A percentile compares a stretch with the other conserved stretches of the same genome.
Conservation (phyloP, 2,888 invertebrate species). For the Aethes cnicana region DNA sequence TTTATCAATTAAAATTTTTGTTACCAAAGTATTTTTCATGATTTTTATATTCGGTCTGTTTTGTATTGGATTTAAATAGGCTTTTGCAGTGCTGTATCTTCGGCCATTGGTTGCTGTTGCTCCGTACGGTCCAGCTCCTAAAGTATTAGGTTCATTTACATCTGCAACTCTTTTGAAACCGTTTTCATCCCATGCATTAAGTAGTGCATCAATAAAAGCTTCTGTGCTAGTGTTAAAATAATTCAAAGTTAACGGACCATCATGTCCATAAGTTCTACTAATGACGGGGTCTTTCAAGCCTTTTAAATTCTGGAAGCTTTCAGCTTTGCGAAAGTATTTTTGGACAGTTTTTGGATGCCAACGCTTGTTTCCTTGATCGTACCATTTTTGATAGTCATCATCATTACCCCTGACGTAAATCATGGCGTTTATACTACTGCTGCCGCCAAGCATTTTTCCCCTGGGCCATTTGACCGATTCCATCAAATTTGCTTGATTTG, state of each 20-base stretch:
- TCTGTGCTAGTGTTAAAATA: constrained; percentile 67
- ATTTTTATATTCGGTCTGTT: constrained; percentile 58
- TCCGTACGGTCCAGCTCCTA: constrained; percentile 73
- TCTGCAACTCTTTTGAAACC: constrained; percentile 64
- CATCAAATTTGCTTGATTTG: constrained; percentile 84
- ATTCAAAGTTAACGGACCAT: constrained; percentile 71
- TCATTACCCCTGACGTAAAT: constrained; percentile 78
- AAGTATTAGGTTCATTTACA: constrained; percentile 61
- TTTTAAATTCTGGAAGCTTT: constrained; percentile 59
- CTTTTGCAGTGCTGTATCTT: constrained; percentile 71
- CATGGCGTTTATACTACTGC: constrained; percentile 81
- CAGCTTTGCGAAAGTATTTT: constrained; percentile 74
- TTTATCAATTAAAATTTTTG: constrained; percentile 72
- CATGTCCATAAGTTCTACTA: constrained; percentile 54
- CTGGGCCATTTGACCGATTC: constrained; percentile 75
- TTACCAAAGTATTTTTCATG: constrained; percentile 72
- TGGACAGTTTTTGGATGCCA: constrained; percentile 72
- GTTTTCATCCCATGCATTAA: constrained; percentile 66
- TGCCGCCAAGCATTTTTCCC: constrained; percentile 84
- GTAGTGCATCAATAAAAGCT: constrained; percentile 46
- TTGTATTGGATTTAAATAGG: constrained; percentile 61
- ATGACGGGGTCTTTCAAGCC: constrained; percentile 41
- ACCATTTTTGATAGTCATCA: constrained; percentile 79
- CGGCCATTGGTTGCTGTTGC: constrained; percentile 70
- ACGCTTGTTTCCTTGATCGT: constrained; percentile 71